Percentiles rank a stretch among this genome's conserved stretches.
Evolutionary conservation across 2,888 invertebrate genomes (phyloP).

Genomic region (Timema cristinae): DNA sequence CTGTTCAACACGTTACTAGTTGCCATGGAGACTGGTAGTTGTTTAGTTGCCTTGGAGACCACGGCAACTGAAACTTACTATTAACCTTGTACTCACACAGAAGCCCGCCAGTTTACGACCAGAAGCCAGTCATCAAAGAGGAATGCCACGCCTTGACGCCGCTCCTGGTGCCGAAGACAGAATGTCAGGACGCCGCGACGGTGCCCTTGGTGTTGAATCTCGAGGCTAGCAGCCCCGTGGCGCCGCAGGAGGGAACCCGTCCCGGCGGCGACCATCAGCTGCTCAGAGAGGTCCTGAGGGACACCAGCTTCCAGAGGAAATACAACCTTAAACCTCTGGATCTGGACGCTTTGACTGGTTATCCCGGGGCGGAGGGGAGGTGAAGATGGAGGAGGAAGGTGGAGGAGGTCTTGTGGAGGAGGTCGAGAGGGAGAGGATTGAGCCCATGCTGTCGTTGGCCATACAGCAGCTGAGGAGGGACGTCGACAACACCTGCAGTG

Average conservation of each 20-base stretch:
- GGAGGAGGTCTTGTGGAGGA: slow-evolving; percentile 39
- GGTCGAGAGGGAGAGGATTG: slow-evolving; percentile 57
- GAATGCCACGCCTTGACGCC: background rate
- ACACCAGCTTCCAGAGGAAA: slow-evolving; percentile 80
- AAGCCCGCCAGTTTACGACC: background rate
- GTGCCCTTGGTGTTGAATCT: background rate
- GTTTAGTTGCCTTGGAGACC: too few species aligned
- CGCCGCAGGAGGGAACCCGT: background rate
- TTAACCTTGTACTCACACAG: background rate
- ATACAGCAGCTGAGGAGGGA: slow-evolving; percentile 83
- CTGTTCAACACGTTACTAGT: too few species aligned
- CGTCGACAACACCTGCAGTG: slow-evolving; percentile 77
- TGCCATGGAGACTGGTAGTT: background rate
- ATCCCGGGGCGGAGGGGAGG: slow-evolving; percentile 11
- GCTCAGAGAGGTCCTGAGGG: slow-evolving; percentile 74
- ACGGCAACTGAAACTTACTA: background rate
- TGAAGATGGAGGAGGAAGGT: slow-evolving; percentile 24
- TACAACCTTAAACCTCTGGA: slow-evolving; percentile 78
- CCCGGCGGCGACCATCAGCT: slow-evolving; percentile 59
- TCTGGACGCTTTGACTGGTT: slow-evolving; percentile 49
- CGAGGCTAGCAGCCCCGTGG: background rate
- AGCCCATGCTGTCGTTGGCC: slow-evolving; percentile 77
- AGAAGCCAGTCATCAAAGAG: background rate
- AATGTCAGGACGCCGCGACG: background rate
- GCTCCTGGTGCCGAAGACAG: background rate